These are phyloP conservation scores for Melanostoma mellinum DNA, from an alignment of 2,888 invertebrate species.

Conservation along the genomic window DNA sequence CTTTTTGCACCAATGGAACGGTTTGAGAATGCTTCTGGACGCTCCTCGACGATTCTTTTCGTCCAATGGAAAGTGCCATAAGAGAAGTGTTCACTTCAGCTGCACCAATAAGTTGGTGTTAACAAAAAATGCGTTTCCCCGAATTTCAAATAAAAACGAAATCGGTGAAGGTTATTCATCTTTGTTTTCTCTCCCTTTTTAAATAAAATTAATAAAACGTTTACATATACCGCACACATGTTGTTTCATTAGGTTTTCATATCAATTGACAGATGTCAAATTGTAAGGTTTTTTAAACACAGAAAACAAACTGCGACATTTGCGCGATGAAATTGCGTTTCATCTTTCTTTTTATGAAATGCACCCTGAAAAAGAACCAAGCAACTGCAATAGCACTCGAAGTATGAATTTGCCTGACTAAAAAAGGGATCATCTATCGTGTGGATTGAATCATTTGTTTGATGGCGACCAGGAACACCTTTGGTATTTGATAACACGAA, in stretches of 20 bases:
- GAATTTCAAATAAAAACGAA: background rate
- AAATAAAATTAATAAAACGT: conserved; percentile 13
- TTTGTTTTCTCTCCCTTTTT: conserved; percentile 46
- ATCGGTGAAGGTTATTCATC: conserved; percentile 38
- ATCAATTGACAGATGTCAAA: conserved; percentile 67
- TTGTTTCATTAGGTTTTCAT: conserved; percentile 47
- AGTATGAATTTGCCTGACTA: conserved; percentile 36
- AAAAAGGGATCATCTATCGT: conserved; percentile 27
- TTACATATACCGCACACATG: conserved; percentile 51
- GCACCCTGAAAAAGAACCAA: conserved; percentile 3
- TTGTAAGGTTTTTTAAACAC: conserved; percentile 37
- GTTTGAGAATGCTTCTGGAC: too few relatives aligned
- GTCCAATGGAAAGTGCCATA: too few relatives aligned
- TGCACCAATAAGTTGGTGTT: conserved; percentile 25
- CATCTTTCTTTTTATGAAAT: conserved; percentile 24
- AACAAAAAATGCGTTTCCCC: conserved; percentile 18
- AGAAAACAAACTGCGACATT: conserved; percentile 50
- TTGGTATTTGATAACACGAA: conserved; percentile 4
- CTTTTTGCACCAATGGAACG: too few relatives aligned
- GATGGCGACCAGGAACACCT: conserved; percentile 29
- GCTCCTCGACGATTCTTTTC: too few relatives aligned
- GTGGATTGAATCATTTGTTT: conserved; percentile 29
- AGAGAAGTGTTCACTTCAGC: conserved; percentile 27
- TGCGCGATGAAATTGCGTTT: conserved; percentile 51
- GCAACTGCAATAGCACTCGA: conserved; percentile 36